These are phyloP conservation scores for Labrus mixtus DNA, from an alignment of 2,113 vertebrate species.

Conservation along the genomic window DNA sequence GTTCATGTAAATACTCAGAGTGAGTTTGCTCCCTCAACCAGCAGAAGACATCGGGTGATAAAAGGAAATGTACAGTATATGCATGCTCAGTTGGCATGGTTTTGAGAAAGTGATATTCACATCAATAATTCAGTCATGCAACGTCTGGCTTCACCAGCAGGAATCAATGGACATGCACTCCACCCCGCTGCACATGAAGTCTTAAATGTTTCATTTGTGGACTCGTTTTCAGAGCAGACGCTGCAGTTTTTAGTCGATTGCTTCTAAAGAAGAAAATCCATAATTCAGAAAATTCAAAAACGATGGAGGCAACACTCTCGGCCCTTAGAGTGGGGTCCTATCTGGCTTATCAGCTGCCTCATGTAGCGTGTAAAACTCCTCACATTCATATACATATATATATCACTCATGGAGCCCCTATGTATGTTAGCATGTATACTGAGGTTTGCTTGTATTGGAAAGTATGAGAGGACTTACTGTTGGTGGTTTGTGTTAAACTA, in stretches of 20 bases:
- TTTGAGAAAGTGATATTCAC: background rate
- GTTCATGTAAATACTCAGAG: background rate
- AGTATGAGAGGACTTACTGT: background rate
- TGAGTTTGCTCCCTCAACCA: background rate
- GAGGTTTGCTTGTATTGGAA: background rate
- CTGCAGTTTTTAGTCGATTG: background rate
- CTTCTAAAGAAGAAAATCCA: background rate
- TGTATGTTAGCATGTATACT: background rate
- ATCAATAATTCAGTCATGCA: background rate
- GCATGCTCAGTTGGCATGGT: background rate
- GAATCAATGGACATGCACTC: background rate
- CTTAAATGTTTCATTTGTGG: background rate
- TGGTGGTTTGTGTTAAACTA: no score
- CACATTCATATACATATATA: background rate
- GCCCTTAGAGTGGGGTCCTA: background rate
- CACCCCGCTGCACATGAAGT: background rate
- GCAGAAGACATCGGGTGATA: background rate
- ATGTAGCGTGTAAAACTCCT: slow-evolving; percentile 10
- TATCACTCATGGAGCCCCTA: background rate
- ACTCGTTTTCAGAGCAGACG: background rate
- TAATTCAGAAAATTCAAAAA: background rate
- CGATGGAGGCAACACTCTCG: background rate
- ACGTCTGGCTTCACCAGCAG: slow-evolving; percentile 6
- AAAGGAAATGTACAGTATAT: background rate
- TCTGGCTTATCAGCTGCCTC: slow-evolving; percentile 18